These are phyloP conservation scores for Xenops minutus DNA, from an alignment of 2,797 vertebrate species.

Conservation along the genomic window DNA sequence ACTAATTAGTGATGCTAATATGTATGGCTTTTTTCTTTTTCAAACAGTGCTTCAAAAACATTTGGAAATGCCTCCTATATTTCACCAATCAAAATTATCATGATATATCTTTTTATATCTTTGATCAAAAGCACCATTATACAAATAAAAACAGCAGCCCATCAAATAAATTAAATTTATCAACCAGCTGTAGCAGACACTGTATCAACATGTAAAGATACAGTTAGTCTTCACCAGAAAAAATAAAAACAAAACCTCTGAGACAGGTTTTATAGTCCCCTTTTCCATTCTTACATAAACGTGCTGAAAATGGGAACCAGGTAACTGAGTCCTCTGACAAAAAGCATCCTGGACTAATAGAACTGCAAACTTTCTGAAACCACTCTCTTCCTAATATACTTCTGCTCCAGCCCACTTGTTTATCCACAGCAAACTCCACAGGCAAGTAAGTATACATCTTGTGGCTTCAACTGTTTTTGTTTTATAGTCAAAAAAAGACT, in stretches of 20 bases:
- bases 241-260: background rate
- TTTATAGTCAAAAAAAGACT: background rate
- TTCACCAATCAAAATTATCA: constrained; percentile 31
- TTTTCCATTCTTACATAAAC: constrained; percentile 10
- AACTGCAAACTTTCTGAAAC: constrained; percentile 21
- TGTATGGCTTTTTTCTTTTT: background rate
- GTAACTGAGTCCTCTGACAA: constrained; percentile 1
- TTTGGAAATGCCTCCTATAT: background rate
- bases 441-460: background rate
- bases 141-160: constrained; percentile 2
- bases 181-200: background rate
- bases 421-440: background rate
- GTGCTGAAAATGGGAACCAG: background rate
- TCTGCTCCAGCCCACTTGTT: background rate
- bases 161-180: constrained; percentile 9
- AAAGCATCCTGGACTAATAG: background rate
- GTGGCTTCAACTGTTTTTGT: background rate
- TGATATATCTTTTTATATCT: constrained; percentile 4
- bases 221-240: background rate
- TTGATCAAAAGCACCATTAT: constrained; percentile 46
- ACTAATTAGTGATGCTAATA: constrained; percentile 57
- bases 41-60: background rate
- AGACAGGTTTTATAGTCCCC: background rate
- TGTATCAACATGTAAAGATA: background rate
- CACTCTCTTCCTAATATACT: constrained; percentile 6